These are phyloP conservation scores for Barnardius zonarius DNA, from an alignment of 2,113 vertebrate genomes.

Conservation along the genomic window DNA sequence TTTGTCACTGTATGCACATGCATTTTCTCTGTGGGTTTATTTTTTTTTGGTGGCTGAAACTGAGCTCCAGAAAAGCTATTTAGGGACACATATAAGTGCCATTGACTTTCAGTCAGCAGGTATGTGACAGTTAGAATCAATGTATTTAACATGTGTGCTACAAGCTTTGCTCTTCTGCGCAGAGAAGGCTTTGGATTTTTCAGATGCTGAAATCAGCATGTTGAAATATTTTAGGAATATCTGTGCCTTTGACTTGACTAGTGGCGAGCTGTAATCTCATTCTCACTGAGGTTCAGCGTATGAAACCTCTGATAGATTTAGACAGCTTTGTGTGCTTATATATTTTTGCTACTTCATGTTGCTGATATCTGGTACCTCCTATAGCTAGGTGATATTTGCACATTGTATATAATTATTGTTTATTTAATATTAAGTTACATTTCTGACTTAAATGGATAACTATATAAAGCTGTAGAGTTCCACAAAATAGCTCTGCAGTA, in stretches of 20 bases:
- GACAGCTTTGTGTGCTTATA: background rate
- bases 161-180: background rate
- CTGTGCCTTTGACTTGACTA: background rate
- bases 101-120: background rate
- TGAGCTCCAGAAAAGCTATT: background rate
- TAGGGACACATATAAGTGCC: background rate
- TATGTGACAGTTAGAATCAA: background rate
- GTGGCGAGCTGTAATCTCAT: background rate
- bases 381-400: background rate
- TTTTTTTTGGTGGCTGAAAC: background rate
- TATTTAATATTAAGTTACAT: background rate
- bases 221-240: background rate
- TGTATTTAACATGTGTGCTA: background rate
- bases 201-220: background rate
- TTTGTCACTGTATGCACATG: background rate
- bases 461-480: background rate
- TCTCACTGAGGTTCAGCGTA: background rate
- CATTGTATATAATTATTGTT: background rate
- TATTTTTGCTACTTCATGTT: background rate
- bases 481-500: background rate
- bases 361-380: background rate
- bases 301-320: background rate
- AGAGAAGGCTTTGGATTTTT: background rate
- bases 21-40: background rate
- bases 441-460: constrained; percentile 10